These are phyloP conservation scores for Eupsilia transversa DNA, from an alignment of 2,888 invertebrate species.

Conservation along the genomic window DNA sequence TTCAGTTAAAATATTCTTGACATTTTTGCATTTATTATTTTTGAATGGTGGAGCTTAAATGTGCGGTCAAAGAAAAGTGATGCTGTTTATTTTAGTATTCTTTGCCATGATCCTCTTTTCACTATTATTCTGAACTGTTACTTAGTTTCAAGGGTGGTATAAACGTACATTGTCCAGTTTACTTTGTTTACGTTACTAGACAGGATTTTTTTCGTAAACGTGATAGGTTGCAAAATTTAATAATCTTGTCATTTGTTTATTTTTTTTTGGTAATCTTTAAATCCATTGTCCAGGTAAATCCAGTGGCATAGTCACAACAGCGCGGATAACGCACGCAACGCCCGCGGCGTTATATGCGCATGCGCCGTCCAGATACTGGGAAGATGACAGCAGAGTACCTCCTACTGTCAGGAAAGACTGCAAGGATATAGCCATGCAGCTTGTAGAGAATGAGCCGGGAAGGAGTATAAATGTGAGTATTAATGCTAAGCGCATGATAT, in stretches of 20 bases:
- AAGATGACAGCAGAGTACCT: conserved; percentile 94
- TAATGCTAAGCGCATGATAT: neutral
- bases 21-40: conserved; percentile 51
- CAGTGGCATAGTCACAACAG: conserved; percentile 95
- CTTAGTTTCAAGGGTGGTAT: neutral
- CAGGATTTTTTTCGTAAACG: too few species aligned
- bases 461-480: conserved; percentile 92
- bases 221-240: neutral
- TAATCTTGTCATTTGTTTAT: neutral
- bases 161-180: neutral
- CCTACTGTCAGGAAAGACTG: conserved; percentile 93
- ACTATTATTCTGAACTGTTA: neutral
- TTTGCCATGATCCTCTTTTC: neutral
- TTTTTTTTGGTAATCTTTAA: neutral
- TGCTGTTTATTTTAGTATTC: neutral
- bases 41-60: conserved; percentile 25
- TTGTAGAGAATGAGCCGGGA: conserved; percentile 94
- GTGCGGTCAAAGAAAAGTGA: conserved; percentile 9
- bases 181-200: neutral
- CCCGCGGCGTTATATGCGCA: conserved; percentile 95
- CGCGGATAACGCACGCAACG: conserved; percentile 94
- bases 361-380: conserved; percentile 94
- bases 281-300: conserved; percentile 91
- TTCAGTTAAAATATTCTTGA: conserved; percentile 56
- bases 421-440: conserved; percentile 94